Conservation (phyloP, 2,797 vertebrate genomes). For the Anabacerthia variegaticeps region DNA sequence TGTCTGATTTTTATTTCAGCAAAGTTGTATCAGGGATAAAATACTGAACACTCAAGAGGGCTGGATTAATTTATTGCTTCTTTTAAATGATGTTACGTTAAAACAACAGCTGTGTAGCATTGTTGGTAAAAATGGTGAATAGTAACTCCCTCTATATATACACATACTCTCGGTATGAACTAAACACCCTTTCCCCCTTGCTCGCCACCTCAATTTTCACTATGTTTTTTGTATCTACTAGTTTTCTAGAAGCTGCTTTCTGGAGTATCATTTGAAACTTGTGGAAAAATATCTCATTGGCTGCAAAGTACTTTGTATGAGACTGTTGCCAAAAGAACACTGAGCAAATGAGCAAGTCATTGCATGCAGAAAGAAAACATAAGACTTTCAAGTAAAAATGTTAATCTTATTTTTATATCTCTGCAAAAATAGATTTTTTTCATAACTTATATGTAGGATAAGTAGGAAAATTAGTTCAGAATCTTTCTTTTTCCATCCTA, state of each 20-base stretch:
- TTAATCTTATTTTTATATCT: background rate
- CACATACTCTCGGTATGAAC: background rate
- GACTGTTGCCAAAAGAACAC: background rate
- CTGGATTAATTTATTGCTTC: background rate
- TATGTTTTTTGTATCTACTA: background rate
- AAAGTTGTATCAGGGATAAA: background rate
- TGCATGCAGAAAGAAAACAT: background rate
- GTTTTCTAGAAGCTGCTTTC: background rate
- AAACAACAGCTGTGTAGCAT: background rate
- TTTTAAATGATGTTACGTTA: background rate
- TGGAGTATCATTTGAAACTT: background rate
- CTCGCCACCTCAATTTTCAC: background rate
- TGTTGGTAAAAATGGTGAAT: background rate
- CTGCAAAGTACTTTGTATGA: background rate
- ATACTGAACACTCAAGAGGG: background rate
- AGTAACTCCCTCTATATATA: background rate
- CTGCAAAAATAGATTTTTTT: background rate
- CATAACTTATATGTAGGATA: background rate
- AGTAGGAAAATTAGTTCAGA: background rate
- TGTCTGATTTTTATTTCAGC: background rate
- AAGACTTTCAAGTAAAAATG: background rate
- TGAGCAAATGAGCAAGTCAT: background rate
- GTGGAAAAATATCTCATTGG: background rate
- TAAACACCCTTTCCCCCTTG: background rate
- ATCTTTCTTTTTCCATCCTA: background rate